These are phyloP conservation scores for Drosophila koepferae DNA, from an alignment of 2,888 invertebrate species.

Conservation along the genomic window DNA sequence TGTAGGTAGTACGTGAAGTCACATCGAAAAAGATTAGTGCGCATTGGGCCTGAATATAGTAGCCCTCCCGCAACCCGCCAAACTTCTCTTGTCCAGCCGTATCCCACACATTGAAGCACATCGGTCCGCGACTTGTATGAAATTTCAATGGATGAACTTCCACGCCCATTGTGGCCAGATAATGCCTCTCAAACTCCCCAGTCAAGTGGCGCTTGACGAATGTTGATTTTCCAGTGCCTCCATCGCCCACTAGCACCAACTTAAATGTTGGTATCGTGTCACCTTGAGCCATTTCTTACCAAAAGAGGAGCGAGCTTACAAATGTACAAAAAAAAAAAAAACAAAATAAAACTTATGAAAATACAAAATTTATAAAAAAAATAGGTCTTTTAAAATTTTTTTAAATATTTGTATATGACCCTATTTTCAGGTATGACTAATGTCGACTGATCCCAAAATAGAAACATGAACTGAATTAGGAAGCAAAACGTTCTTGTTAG, in stretches of 20 bases:
- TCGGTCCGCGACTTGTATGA: conserved; percentile 97
- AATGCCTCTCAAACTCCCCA: conserved; percentile 99
- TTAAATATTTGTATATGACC: neutral
- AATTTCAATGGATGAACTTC: conserved; percentile 98
- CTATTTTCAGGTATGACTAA: too few species aligned
- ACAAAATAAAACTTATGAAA: neutral
- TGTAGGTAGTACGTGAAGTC: conserved; percentile 98
- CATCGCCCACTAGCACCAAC: conserved; percentile 98
- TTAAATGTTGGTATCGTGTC: conserved; percentile 94
- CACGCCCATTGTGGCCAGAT: conserved; percentile 98
- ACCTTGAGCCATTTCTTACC: conserved; percentile 3
- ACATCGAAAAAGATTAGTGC: conserved; percentile 99
- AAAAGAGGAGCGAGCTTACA: neutral
- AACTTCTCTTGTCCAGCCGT: conserved; percentile 99
- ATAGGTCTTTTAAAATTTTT: neutral
- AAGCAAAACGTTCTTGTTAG: neutral
- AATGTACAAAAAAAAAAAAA: neutral
- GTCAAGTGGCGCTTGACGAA: conserved; percentile 99
- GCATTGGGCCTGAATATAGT: conserved; percentile 98
- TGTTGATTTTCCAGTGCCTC: conserved; percentile 99
- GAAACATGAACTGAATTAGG: too few species aligned
- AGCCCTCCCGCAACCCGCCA: conserved; percentile 98
- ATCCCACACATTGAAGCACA: conserved; percentile 99
- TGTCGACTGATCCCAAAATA: neutral
- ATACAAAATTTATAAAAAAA: conserved; percentile 2